Evolutionary conservation across 2,888 invertebrate species (phyloP).

Genomic region (Papilio protenor): DNA sequence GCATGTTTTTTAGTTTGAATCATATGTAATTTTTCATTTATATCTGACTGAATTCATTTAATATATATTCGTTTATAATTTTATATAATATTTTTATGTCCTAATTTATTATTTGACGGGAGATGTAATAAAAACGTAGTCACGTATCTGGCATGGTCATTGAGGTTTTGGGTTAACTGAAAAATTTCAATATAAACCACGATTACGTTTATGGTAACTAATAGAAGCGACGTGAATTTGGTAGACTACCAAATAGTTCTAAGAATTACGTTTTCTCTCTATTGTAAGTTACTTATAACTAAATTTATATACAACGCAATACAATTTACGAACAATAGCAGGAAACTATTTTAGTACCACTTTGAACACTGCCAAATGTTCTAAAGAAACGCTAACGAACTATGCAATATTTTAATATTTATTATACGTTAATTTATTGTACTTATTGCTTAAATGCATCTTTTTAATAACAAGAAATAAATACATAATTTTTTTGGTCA

Average conservation of each 20-base stretch:
- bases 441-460: neutral
- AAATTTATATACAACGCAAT: slow-evolving; percentile 5
- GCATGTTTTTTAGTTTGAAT: too few relatives aligned
- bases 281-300: too few relatives aligned
- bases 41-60: neutral
- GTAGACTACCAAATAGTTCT: neutral
- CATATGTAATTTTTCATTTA: neutral
- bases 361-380: neutral
- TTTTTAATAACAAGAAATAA: too few relatives aligned
- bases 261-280: too few relatives aligned
- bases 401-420: neutral
- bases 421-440: neutral
- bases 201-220: neutral
- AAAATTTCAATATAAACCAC: neutral
- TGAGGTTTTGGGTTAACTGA: neutral
- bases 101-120: neutral
- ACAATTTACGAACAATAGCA: slow-evolving; percentile 3
- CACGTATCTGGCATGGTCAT: neutral
- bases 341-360: slow-evolving; percentile 5
- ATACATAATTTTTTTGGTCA: neutral
- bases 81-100: neutral
- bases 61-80: neutral
- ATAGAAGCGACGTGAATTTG: neutral
- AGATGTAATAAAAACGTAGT: neutral
- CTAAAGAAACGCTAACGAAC: neutral